phyloP scores from a whole-genome alignment of 37 sponge, comb jelly and placozoan genomes.

The Mnemiopsis leidyi region DNA sequence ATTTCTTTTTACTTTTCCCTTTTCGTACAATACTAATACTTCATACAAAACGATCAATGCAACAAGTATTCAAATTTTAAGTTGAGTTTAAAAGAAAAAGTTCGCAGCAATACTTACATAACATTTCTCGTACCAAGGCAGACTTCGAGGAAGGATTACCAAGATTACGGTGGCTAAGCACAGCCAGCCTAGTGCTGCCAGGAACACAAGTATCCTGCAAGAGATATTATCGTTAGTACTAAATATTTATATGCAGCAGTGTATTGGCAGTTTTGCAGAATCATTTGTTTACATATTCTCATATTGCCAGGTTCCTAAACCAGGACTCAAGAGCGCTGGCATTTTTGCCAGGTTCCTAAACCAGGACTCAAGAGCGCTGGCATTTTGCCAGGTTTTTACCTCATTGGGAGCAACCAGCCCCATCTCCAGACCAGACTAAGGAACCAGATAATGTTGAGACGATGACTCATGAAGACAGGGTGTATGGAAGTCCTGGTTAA shows the following conservation, averaged over 20 bases:
- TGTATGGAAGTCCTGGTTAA: conserved; percentile 36
- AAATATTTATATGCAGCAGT: too few relatives aligned
- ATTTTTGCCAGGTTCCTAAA: too few relatives aligned
- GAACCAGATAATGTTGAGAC: conserved; percentile 64
- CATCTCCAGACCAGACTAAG: conserved; percentile 50
- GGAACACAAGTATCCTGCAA: conserved; percentile 39
- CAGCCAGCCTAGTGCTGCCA: conserved; percentile 14
- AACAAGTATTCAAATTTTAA: background rate
- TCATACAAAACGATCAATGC: too few relatives aligned
- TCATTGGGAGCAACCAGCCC: conserved; percentile 47
- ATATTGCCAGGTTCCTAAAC: too few relatives aligned
- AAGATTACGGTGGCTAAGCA: conserved; percentile 28
- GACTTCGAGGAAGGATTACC: background rate
- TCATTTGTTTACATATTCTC: too few relatives aligned
- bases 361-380: too few relatives aligned
- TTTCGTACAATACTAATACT: too few relatives aligned
- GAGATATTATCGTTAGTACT: too few relatives aligned
- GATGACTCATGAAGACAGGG: conserved; percentile 56
- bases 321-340: too few relatives aligned
- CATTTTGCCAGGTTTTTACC: too few relatives aligned
- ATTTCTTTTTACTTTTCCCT: too few relatives aligned
- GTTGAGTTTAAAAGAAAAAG: background rate
- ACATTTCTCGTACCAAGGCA: background rate
- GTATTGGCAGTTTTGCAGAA: too few relatives aligned
- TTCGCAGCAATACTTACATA: conserved; percentile 14